Evolutionary conservation across 1,140 invertebrate species (phyloP).

Genomic region (Chelonus insularis): DNA sequence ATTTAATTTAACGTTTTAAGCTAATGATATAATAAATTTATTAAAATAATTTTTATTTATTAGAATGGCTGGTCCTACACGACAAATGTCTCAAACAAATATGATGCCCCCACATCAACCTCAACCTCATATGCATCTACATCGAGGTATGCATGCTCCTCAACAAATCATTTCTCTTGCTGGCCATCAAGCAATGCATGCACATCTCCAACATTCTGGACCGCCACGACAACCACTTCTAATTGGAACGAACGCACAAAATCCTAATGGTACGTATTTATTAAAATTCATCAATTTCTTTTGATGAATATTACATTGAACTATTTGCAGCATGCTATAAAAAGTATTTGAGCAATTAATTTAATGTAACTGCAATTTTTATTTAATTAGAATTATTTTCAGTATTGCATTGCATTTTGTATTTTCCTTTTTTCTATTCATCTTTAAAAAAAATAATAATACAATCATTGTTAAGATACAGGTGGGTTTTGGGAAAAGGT

Average conservation of each 20-base stretch:
- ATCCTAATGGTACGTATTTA: slow-evolving; percentile 46
- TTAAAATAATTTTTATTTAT: slow-evolving; percentile 19
- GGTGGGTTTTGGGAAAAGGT: no score
- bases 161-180: slow-evolving; percentile 55
- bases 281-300: no score
- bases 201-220: slow-evolving; percentile 53
- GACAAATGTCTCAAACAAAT: slow-evolving; percentile 56
- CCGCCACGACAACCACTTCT: slow-evolving; percentile 51
- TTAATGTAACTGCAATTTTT: no score
- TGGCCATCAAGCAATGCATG: slow-evolving; percentile 52
- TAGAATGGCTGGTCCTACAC: slow-evolving; percentile 56
- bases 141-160: slow-evolving; percentile 49
- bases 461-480: no score
- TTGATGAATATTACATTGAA: no score
- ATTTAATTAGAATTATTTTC: no score
- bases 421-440: no score
- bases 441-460: no score
- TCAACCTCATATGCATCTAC: slow-evolving; percentile 43
- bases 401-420: no score
- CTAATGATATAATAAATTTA: neutral
- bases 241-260: slow-evolving; percentile 53
- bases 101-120: slow-evolving; percentile 57
- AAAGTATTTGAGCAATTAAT: no score
- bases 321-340: no score
- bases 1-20: neutral